phyloP scores from a whole-genome alignment of 37 sponge, comb jelly and placozoan genomes.

The Petrosia ficiformis region DNA sequence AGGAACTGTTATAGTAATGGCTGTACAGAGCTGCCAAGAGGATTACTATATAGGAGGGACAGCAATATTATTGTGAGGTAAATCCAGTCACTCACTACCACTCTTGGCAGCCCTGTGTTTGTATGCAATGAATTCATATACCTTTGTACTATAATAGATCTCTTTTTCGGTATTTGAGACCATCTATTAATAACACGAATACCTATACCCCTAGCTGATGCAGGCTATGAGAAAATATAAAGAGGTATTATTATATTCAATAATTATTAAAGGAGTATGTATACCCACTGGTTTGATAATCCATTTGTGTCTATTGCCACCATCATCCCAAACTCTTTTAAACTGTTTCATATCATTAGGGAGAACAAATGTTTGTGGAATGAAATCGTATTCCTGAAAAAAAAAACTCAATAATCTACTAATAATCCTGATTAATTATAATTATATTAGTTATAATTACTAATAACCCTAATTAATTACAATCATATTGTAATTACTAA shows the following conservation, averaged over 20 bases:
- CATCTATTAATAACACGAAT: slow-evolving; percentile 77
- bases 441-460: neutral
- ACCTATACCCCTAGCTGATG: slow-evolving; percentile 95
- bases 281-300: slow-evolving; percentile 88
- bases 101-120: too few relatives aligned
- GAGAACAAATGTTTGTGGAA: slow-evolving; percentile 91
- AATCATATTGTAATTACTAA: neutral
- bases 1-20: neutral
- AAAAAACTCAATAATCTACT: neutral
- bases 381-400: slow-evolving; percentile 80
- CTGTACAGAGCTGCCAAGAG: too few relatives aligned
- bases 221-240: slow-evolving; percentile 64
- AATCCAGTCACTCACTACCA: too few relatives aligned
- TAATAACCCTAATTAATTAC: neutral
- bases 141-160: slow-evolving; percentile 81
- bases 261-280: neutral
- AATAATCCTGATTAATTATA: neutral
- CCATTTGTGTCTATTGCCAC: slow-evolving; percentile 81
- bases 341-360: slow-evolving; percentile 71
- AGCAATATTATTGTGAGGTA: too few relatives aligned
- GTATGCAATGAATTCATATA: slow-evolving; percentile 3
- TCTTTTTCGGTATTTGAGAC: slow-evolving; percentile 82
- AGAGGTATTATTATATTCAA: slow-evolving; percentile 13
- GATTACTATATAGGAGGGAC: too few relatives aligned
- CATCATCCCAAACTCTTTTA: slow-evolving; percentile 76